Evolutionary conservation across 1,140 invertebrate genomes (phyloP), one percentile per base, ranked within the genome.

Genomic region (Ectropis grisescens): DNA sequence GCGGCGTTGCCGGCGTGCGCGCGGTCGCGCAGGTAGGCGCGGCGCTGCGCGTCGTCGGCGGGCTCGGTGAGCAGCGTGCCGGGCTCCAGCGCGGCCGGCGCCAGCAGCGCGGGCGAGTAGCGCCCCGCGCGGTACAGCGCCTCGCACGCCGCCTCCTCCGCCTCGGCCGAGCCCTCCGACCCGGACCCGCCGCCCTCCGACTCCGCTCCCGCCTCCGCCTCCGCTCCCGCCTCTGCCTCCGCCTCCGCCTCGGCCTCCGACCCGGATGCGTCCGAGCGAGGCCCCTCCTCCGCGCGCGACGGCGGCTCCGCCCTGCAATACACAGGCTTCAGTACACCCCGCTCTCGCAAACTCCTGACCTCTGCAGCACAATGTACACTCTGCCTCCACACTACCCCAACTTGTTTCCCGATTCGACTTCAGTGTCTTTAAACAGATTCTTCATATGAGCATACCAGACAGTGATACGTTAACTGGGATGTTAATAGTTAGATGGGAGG

Each of bases 21-120:
- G 14, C 90, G 83, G 49, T 87, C 66, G 46, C 93, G 80, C 11
- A 92, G 87, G 68, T 90, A 91, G 44, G 89, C 87, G 13, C 97
- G 81, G 39, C 92, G 84, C 57, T 91, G 87, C 27, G 74, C 76
- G 70, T 98, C 95, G 49, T 97, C 92, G 28, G 86, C 88, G 49
- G 93, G 90, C 29, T 90, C 87, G 11, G 90, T 87, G 2, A 98
- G 83, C 30, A 96, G 84, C 1, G 93, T 92, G 22, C 90, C 93
- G 2, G 94, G 91, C 64, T 96, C 95, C 5, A 98, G 74, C 13
- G 92, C 87, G 13, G 85, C 82, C 2, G 85, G 71, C 8, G 70
- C 50, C 19, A 96, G 65, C 41, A 93, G 90, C 42, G 74, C 82
- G 0, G 97, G 97, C 58, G 91, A 95, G 75, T 98, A 99, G 13